These are phyloP conservation scores for Pseudomyrmex cubaensis DNA, from an alignment of 1,140 invertebrate species.

Conservation along the genomic window DNA sequence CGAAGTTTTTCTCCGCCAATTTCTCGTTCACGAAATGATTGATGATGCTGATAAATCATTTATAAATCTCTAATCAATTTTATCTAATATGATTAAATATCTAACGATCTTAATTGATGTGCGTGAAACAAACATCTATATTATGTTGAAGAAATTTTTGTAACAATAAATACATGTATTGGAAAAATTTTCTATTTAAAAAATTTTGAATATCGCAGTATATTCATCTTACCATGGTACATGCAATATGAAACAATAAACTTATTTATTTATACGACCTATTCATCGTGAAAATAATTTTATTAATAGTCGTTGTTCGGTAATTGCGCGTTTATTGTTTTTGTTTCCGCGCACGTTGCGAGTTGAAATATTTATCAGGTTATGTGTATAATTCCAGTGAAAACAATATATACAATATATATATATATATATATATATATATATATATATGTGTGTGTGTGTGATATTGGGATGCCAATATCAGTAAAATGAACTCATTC, in stretches of 20 bases:
- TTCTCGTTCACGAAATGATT: not conserved
- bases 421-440: too few relatives aligned
- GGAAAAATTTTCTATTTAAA: too few relatives aligned
- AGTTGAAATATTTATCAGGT: constrained; percentile 9
- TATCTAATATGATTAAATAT: too few relatives aligned
- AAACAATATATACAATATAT: not conserved
- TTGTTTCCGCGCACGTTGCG: not conserved
- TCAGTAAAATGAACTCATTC: not conserved
- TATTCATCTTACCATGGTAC: too few relatives aligned
- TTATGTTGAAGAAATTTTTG: too few relatives aligned
- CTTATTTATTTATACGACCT: not conserved
- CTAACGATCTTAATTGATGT: not conserved
- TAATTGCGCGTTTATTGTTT: not conserved
- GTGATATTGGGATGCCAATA: not conserved
- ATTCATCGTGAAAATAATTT: constrained; percentile 8
- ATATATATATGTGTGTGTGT: too few relatives aligned
- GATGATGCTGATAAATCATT: not conserved
- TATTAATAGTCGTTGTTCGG: not conserved
- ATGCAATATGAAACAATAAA: not conserved
- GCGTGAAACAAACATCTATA: too few relatives aligned
- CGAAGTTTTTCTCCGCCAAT: not conserved
- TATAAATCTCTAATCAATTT: too few relatives aligned
- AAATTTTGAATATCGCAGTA: too few relatives aligned
- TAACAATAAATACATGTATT: too few relatives aligned
- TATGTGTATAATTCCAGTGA: not conserved